A percentile compares a stretch with the other conserved stretches of the same genome.
Conservation (phyloP, 2,797 vertebrate genomes). For the Danio albolineatus region DNA sequence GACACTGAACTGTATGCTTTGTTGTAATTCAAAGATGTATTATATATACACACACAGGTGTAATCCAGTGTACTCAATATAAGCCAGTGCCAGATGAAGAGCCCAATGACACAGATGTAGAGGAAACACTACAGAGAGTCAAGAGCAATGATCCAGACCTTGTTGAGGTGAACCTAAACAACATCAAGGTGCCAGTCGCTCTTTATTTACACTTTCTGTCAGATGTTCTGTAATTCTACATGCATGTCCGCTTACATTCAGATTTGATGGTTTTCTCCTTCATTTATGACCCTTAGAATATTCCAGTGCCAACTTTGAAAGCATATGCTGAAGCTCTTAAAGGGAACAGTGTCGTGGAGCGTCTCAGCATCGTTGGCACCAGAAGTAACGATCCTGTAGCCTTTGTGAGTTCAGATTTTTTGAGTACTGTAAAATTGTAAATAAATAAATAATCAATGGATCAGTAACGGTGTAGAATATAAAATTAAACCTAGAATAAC, state of each 20-base stretch:
- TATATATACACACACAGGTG: conserved; percentile 72
- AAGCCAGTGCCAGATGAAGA: conserved; percentile 95
- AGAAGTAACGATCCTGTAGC: conserved; percentile 95
- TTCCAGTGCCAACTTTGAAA: conserved; percentile 91
- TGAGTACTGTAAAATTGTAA: too few relatives aligned
- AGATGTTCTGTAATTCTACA: background rate
- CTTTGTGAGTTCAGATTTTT: conserved; percentile 80
- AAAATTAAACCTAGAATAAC: too few relatives aligned
- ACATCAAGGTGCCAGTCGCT: conserved; percentile 85
- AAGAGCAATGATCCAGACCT: conserved; percentile 92
- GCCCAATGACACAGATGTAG: conserved; percentile 93
- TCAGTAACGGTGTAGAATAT: too few relatives aligned
- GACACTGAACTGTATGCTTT: background rate
- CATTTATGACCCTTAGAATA: conserved; percentile 81
- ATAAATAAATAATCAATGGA: too few relatives aligned
- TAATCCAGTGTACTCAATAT: conserved; percentile 95
- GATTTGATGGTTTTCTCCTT: background rate
- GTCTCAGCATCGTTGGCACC: conserved; percentile 95
- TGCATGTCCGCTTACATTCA: background rate
- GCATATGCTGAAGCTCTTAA: conserved; percentile 91
- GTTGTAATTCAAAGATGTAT: conserved; percentile 12
- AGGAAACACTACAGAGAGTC: conserved; percentile 88
- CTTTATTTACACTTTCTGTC: conserved; percentile 3
- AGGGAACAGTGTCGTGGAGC: conserved; percentile 88
- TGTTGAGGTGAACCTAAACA: conserved; percentile 97